Base-by-base conservation (phyloP, 2,113 vertebrate genomes). In the Australoheros scitulus region DNA sequence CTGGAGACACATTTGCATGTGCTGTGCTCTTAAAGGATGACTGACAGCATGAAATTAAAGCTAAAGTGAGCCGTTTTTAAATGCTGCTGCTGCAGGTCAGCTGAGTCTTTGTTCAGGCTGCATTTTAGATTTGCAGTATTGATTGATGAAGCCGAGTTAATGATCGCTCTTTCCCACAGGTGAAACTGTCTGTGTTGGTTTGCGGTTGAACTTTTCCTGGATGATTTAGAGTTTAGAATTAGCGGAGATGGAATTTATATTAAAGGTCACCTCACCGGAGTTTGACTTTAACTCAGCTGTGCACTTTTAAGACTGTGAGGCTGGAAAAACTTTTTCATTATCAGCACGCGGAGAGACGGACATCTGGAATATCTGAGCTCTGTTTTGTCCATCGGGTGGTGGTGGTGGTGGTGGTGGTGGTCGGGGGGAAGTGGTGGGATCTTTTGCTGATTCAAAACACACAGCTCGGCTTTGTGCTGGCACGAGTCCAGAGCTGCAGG, bases 301-400 rank as follows among this genome's bases (percentile, higher is more conserved):
- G 36, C 38, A 60, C 38, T 64, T 58, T 80, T 56, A 78, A 78
- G 79, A 68, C 78, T 61, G 63, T 3, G 55, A 61, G 85, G 72
- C 74, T 82, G 77, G 77, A 81, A 87, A 86, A 74, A 63, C 14
- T 55, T 90, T 87, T 83, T 79, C 70, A 87, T 77, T 76, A 84
- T 78, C 47, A 81, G 84, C 50, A 43, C 50, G 14, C 34, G 59
- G 76, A 58, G 36, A 57, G 32, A 26, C 26, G 9, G 70, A 86
- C 89, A 91, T 93, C 89, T 93, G 92, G 91, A 91, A 89, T 89
- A 82, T 83, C 32, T 77, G 77, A 75, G 57, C 79, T 87, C 85
- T 83, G 90, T 55, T 88, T 81, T 85, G 81, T 86, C 85, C 87
- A 86, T 88, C 2, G 77, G 57, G 43, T 32, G 70, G 76, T 15